A percentile compares a stretch with the other conserved stretches of the same genome.
These are phyloP conservation scores for Dendronephthya gigantea DNA, from an alignment of 64 coral and sea anemone genomes.

Conservation along the genomic window DNA sequence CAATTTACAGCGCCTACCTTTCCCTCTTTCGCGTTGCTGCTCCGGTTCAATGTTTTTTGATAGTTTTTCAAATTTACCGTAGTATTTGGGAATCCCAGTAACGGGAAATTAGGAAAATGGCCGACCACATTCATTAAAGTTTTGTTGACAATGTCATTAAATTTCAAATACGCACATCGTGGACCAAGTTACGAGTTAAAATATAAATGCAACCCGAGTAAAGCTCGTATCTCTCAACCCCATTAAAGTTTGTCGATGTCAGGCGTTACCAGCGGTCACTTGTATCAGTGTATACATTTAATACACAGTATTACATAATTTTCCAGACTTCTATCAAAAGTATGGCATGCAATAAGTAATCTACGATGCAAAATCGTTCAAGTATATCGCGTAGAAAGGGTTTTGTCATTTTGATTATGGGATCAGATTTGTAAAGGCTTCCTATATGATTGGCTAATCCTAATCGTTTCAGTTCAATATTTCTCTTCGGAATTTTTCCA, in stretches of 20 bases:
- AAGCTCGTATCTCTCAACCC: too few species aligned
- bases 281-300: too few species aligned
- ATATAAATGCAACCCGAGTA: too few species aligned
- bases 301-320: too few species aligned
- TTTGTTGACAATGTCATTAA: background rate
- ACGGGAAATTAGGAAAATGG: background rate
- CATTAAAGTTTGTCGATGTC: too few species aligned
- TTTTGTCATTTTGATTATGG: background rate
- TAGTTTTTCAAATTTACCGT: background rate
- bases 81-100: background rate
- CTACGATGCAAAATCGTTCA: background rate
- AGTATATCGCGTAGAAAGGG: background rate
- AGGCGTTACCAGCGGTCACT: too few species aligned
- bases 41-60: background rate
- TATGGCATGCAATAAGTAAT: background rate
- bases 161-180: background rate
- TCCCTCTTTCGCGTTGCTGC: background rate
- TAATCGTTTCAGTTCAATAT: background rate
- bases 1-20: background rate
- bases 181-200: too few species aligned
- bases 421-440: background rate
- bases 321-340: too few species aligned
- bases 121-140: background rate
- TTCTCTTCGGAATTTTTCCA: background rate
- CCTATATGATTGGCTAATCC: background rate